Evolutionary conservation across 2,113 vertebrate species (phyloP).

Genomic region (Thinocorus orbignyianus): DNA sequence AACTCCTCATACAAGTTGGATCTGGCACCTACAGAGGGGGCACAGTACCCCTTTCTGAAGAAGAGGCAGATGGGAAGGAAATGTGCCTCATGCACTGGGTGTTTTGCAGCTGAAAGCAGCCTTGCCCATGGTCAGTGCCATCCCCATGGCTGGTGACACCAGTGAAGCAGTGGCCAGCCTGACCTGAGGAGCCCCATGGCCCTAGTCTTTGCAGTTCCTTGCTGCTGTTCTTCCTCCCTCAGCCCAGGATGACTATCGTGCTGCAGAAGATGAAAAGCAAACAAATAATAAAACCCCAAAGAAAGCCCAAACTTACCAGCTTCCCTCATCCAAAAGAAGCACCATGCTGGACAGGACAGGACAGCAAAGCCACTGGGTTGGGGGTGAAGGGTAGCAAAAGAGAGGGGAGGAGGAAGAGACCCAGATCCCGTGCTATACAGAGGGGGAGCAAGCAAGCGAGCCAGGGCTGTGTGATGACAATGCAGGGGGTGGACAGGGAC

Average conservation of each 20-base stretch:
- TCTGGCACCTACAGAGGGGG: neutral
- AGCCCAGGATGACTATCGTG: neutral
- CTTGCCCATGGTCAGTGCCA: neutral
- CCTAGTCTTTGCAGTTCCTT: neutral
- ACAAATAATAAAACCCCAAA: neutral
- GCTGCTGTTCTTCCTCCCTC: neutral
- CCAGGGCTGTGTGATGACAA: slow-evolving; percentile 22
- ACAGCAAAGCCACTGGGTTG: slow-evolving; percentile 34
- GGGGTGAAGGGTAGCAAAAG: neutral
- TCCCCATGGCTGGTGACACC: neutral
- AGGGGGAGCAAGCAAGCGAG: neutral
- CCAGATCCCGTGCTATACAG: neutral
- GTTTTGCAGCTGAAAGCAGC: neutral
- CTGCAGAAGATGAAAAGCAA: slow-evolving; percentile 67
- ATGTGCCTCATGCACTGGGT: fast-evolving
- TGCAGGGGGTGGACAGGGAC: slow-evolving; percentile 3
- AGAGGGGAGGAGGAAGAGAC: neutral
- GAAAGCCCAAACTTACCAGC: slow-evolving; percentile 52
- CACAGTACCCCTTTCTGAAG: neutral
- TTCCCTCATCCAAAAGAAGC: slow-evolving; percentile 70
- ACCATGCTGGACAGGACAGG: slow-evolving; percentile 22
- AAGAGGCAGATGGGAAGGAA: neutral
- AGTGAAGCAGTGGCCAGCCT: neutral
- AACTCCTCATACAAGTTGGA: neutral
- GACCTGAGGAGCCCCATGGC: neutral